Base-by-base conservation (phyloP, 2,888 invertebrate species). In the Scaptomyza cyrtandrae region DNA sequence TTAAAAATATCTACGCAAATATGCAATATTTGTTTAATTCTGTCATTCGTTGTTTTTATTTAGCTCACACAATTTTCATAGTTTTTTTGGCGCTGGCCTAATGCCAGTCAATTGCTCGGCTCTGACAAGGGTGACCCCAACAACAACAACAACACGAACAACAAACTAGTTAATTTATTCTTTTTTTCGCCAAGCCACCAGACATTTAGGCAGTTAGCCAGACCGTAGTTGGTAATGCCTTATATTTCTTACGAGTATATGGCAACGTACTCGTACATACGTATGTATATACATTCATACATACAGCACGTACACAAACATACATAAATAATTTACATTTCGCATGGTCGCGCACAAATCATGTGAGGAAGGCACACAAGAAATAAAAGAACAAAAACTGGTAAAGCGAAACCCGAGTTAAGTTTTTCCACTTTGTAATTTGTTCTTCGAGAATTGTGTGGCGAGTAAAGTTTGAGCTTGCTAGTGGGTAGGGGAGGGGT, bases 311-410 rank as follows among this genome's bases (percentile, higher is more conserved):
- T 41, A 44, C 35, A 56, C 35, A 56, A 29, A 33, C 37, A 60
- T 44, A 43, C 52, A 55, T 57, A 58, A 76, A 83, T 83, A 85
- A 83, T 85, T 85, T 85, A 83, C 83, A 83, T 83, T 82, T 82
- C 78, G 82, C 82, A 73, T 80, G 86, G 82, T 83, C 82, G 85
- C 85, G 85, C 82, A 78, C 85, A 81, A 82, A 85, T 80, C 76
- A 81, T 81, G 52, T 65, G 74, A 70, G 68, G 39, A 58, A 49
- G 45, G 31, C 24, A 46, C 67, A 54, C 54, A 39, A 43, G 5
- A 13, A 46, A 7, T 10, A 4, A 10, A 27, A 16, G 3, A n/a
- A n/a, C n/a, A n/a, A n/a, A n/a, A 60, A 48, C 45, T 33, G 64
- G 45, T 56, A 57, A 39, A 24, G 46, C 48, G 29, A 24, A 60